Conservation (phyloP, 1,140 invertebrate species). For the Stegodyphus mimosarum region DNA sequence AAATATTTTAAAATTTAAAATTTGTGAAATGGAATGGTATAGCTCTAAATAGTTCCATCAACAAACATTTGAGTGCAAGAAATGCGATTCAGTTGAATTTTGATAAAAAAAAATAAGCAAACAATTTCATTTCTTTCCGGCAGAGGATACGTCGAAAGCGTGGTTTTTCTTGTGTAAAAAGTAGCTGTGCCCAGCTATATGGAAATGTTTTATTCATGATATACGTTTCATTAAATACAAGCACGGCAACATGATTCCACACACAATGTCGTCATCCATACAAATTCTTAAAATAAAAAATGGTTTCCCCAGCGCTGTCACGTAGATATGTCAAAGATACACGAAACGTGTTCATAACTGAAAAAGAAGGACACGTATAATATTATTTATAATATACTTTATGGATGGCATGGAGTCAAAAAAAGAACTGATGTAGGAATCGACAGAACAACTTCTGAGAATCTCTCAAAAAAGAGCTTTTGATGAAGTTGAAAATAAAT, state of each 20-base stretch:
- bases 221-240: conserved; percentile 28
- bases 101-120: neutral
- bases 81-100: conserved; percentile 5
- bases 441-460: too few relatives aligned
- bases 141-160: neutral
- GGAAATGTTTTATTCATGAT: conserved; percentile 30
- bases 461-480: too few relatives aligned
- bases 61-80: too few relatives aligned
- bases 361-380: conserved; percentile 7
- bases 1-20: too few relatives aligned
- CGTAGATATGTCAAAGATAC: conserved; percentile 20
- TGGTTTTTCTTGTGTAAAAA: conserved; percentile 5
- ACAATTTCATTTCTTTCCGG: neutral
- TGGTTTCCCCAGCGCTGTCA: conserved; percentile 15
- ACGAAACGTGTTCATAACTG: conserved; percentile 17
- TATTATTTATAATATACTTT: conserved; percentile 29
- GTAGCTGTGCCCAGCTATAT: conserved; percentile 14
- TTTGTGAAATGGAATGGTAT: too few relatives aligned
- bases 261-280: conserved; percentile 20
- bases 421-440: too few relatives aligned
- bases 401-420: neutral
- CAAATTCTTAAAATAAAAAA: conserved; percentile 24
- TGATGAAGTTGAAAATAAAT: too few relatives aligned
- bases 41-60: too few relatives aligned
- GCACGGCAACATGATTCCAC: neutral